A percentile compares a stretch with the other conserved stretches of the same genome.
Evolutionary conservation across 2,113 vertebrate genomes (phyloP).

Genomic region (Elachura formosa): DNA sequence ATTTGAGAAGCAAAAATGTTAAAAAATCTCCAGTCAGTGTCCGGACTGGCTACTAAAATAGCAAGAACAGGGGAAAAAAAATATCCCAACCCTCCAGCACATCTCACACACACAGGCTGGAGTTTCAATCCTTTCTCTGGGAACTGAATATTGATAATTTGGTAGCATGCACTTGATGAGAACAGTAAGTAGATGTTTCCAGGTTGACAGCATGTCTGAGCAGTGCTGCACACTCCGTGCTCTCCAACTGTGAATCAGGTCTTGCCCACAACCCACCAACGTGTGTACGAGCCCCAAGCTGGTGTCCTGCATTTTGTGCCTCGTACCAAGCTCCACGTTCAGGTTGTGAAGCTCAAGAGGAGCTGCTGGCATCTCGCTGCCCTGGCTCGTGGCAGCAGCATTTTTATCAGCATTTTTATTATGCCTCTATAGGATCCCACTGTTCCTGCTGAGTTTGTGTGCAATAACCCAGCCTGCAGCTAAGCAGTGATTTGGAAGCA

Average conservation of each 20-base stretch:
- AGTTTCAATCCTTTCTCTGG: background rate
- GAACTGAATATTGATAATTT: background rate
- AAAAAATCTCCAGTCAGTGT: background rate
- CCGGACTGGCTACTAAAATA: background rate
- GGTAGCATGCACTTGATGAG: background rate
- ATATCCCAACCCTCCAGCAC: background rate
- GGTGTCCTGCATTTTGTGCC: background rate
- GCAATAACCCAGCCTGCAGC: background rate
- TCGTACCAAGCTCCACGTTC: accelerated
- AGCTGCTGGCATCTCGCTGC: background rate
- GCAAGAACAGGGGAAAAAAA: background rate
- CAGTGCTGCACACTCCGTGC: background rate
- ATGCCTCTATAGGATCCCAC: background rate
- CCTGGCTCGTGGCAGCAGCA: background rate
- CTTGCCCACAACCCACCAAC: no score
- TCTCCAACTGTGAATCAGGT: background rate
- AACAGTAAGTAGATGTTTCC: background rate
- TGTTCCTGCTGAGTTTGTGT: background rate
- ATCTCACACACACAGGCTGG: background rate
- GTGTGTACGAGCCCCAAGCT: background rate
- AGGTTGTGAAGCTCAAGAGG: background rate
- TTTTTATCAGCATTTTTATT: background rate
- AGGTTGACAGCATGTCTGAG: background rate
- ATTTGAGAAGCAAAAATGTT: background rate
- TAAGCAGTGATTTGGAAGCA: background rate